phyloP scores from a whole-genome alignment of 1,140 invertebrate genomes.

The Probaryconus sp. region DNA sequence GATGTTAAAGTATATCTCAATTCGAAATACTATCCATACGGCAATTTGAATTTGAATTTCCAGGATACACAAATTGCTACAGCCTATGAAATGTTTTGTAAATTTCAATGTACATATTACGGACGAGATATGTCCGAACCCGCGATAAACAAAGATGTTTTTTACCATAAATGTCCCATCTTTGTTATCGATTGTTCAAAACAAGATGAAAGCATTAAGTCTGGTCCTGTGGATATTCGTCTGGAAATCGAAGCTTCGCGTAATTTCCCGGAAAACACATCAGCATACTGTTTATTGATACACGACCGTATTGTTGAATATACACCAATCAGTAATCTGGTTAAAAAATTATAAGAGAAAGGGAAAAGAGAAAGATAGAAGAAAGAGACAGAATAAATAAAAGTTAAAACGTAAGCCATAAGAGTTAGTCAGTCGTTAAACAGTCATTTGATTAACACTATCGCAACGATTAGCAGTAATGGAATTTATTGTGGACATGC shows the following conservation, averaged over 20 bases:
- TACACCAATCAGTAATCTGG: background rate
- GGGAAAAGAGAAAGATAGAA: too few relatives aligned
- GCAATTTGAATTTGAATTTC: slow-evolving; percentile 64
- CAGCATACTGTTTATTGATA: slow-evolving; percentile 1
- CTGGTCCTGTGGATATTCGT: background rate
- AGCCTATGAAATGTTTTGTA: slow-evolving; percentile 62
- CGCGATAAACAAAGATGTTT: slow-evolving; percentile 16
- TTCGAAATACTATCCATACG: slow-evolving; percentile 65
- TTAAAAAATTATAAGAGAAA: slow-evolving; percentile 4
- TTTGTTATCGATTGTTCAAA: slow-evolving; percentile 11
- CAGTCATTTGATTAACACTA: too few relatives aligned
- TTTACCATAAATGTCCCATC: slow-evolving; percentile 9
- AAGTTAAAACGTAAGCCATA: too few relatives aligned
- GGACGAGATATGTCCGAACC: slow-evolving; percentile 36
- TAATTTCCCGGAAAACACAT: background rate
- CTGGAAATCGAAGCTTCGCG: background rate
- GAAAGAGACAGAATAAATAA: too few relatives aligned
- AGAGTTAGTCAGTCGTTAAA: too few relatives aligned
- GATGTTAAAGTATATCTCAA: slow-evolving; percentile 68
- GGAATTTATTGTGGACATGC: background rate
- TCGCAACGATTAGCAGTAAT: too few relatives aligned
- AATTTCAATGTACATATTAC: slow-evolving; percentile 66
- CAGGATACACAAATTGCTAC: slow-evolving; percentile 54
- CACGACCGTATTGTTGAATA: background rate
- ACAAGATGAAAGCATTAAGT: background rate